Base-by-base conservation (phyloP, 2,797 vertebrate species). In the Sus cebifrons region DNA sequence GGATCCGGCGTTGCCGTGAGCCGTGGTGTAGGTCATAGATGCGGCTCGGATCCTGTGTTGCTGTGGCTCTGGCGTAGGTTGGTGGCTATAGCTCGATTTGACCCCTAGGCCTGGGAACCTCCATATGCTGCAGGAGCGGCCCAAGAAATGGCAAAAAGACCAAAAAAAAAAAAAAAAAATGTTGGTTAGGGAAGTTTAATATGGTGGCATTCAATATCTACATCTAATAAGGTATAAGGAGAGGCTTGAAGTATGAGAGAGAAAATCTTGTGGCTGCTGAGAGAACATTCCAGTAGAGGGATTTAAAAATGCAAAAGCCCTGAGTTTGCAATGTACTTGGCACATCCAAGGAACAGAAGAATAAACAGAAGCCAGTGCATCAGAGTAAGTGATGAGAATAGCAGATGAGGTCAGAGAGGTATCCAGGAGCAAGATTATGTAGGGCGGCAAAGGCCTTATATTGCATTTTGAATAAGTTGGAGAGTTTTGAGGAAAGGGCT, bases 251-350 rank as follows among this genome's bases (percentile, higher is more conserved):
- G 73, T 56, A 64, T 88, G 89, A 96, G 74, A 74, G 29, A 93
- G 71, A 62, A 94, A 88, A 88, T 49, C 68, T 56, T 3, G 71
- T 56, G 64, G 78, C 73, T 70, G 70, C 62, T 78, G 74, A 81
- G 49, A 64, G 65, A 89, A 60, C 40, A 27, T 92, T 94, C 67
- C 62, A 60, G 74, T 79, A 93, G 68, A 86, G 36, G 62, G 85
- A 78, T 64, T 83, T 54, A 86, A 86, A 86, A 93, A 86, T 27
- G 79, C 68, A 93, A 82, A 94, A 68, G 74, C 25, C 44, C 29
- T 67, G 94, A 81, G 90, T 89, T 36, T 97, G 94, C 75, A 86
- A 71, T 81, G 79, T 91, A 86, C 84, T 91, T 89, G 60, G 94
- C 64, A 86, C 70, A 91, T 29, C 0, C 49, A 65, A 95, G 70